These are phyloP conservation scores for Zaprionus camerounensis DNA, from an alignment of 1,140 invertebrate species.

Conservation along the genomic window DNA sequence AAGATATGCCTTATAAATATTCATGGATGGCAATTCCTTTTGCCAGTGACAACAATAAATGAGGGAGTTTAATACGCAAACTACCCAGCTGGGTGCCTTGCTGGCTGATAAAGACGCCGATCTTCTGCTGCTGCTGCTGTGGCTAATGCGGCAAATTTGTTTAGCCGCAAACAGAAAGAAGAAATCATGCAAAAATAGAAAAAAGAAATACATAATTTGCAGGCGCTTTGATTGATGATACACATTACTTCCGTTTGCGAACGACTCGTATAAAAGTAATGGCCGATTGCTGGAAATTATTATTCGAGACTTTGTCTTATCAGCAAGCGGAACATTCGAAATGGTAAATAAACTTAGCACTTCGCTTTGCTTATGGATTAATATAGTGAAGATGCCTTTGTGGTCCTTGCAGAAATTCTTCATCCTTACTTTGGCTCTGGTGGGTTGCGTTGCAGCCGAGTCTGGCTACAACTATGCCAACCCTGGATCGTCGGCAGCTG, in stretches of 20 bases:
- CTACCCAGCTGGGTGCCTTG: neutral
- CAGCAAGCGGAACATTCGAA: conserved; percentile 57
- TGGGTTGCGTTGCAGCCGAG: conserved; percentile 60
- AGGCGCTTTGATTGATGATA: conserved; percentile 67
- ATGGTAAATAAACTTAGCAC: conserved; percentile 56
- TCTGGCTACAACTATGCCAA: conserved; percentile 67
- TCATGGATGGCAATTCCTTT: conserved; percentile 23
- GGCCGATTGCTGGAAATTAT: conserved; percentile 40
- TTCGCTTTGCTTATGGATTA: conserved; percentile 10
- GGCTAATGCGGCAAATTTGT: conserved; percentile 61
- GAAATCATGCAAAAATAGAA: conserved; percentile 8
- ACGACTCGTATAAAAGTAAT: conserved; percentile 66
- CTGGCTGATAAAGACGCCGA: conserved; percentile 5
- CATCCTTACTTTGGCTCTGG: conserved; percentile 60
- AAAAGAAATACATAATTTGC: conserved; percentile 40
- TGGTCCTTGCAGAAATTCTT: conserved; percentile 54
- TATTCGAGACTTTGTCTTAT: conserved; percentile 61
- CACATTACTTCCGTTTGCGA: conserved; percentile 67
- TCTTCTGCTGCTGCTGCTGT: conserved; percentile 15
- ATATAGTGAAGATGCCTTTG: neutral
- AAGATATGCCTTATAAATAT: conserved; percentile 37
- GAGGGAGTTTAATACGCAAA: conserved; percentile 7
- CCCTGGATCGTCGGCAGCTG: conserved; percentile 46
- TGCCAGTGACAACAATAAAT: conserved; percentile 38
- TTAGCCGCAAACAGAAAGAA: conserved; percentile 15